Percentiles rank a stretch among this genome's conserved stretches.
Conservation (phyloP, 2,888 invertebrate species). For the Lepidochrysops patricia region DNA sequence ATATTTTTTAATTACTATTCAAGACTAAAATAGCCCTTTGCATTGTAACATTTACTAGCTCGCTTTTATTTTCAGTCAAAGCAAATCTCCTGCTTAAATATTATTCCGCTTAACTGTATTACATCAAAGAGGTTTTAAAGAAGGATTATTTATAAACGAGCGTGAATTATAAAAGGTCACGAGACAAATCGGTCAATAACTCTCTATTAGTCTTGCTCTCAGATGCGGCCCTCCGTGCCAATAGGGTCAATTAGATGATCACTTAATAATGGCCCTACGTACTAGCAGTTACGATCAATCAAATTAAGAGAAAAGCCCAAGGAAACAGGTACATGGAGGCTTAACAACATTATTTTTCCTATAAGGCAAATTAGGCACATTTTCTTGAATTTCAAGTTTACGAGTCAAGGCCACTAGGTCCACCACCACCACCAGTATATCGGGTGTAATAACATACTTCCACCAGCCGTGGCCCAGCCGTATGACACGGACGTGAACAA, state of each 20-base stretch:
- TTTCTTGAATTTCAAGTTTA: too few relatives aligned
- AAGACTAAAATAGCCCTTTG: too few relatives aligned
- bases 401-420: too few relatives aligned
- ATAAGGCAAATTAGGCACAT: too few relatives aligned
- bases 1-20: too few relatives aligned
- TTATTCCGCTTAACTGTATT: background rate
- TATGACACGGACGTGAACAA: constrained; percentile 90
- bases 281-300: background rate
- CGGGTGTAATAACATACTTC: constrained; percentile 12
- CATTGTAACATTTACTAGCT: too few relatives aligned
- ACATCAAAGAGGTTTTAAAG: background rate
- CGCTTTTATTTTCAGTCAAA: background rate
- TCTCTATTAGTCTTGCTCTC: constrained; percentile 2
- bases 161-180: constrained; percentile 12
- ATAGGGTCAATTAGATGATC: constrained; percentile 60
- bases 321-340: background rate
- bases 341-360: background rate
- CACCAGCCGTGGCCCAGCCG: constrained; percentile 83
- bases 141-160: constrained; percentile 16
- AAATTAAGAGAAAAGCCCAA: background rate
- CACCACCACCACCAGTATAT: background rate
- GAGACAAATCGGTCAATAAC: background rate
- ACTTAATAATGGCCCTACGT: constrained; percentile 18
- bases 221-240: constrained; percentile 30
- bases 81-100: background rate